A percentile compares a stretch with the other conserved stretches of the same genome.
These are phyloP conservation scores for Cyanoliseus patagonus DNA, from an alignment of 2,113 vertebrate species.

Conservation along the genomic window DNA sequence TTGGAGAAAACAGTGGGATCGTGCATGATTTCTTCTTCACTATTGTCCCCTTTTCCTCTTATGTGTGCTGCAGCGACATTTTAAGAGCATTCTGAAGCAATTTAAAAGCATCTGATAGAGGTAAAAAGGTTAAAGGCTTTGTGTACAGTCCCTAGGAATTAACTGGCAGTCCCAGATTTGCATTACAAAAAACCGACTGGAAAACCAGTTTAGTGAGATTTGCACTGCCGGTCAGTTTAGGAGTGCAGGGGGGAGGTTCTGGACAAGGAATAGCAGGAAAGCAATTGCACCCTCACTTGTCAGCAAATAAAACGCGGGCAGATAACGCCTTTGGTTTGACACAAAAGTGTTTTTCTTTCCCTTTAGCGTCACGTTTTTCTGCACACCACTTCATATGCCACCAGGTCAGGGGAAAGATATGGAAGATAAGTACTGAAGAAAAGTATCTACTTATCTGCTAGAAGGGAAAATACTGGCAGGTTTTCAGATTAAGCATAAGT, in stretches of 20 bases:
- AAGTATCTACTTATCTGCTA: background rate
- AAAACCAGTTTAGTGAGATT: slow-evolving; percentile 11
- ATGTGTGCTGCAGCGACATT: background rate
- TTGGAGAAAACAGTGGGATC: background rate
- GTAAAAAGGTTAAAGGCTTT: slow-evolving; percentile 53
- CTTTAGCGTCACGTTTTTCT: background rate
- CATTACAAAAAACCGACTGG: background rate
- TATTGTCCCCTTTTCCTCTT: background rate
- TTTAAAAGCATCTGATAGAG: slow-evolving; percentile 26
- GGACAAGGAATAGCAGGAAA: slow-evolving; percentile 4
- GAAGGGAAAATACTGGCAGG: background rate
- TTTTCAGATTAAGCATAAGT: background rate
- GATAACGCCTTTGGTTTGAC: background rate
- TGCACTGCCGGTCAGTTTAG: slow-evolving; percentile 12
- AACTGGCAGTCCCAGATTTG: background rate
- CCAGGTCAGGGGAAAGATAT: background rate
- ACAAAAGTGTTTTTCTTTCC: background rate
- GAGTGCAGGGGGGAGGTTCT: slow-evolving; percentile 12
- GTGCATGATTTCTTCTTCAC: background rate
- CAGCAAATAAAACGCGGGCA: background rate
- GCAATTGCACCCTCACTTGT: background rate
- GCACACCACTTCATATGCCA: background rate
- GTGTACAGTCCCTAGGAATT: background rate
- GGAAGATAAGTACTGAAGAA: background rate
- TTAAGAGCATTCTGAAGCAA: background rate